Conservation (phyloP, 1,140 invertebrate genomes). For the Drosophila punjabiensis region DNA sequence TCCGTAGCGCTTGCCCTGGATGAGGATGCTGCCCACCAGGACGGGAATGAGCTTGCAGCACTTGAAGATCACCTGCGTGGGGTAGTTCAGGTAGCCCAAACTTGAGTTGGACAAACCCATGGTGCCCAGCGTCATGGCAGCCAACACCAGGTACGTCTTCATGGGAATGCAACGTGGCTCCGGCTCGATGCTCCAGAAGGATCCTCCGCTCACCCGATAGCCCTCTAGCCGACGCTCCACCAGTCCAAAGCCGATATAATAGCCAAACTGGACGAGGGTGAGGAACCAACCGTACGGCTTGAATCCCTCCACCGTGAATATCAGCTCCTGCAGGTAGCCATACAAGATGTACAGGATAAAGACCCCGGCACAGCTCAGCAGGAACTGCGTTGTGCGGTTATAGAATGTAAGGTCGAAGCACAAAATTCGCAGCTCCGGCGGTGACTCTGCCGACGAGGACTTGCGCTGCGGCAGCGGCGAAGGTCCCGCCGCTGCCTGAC, state of each 20-base stretch:
- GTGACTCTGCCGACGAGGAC: constrained; percentile 47
- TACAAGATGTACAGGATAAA: constrained; percentile 96
- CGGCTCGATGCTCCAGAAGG: constrained; percentile 84
- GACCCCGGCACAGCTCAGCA: constrained; percentile 91
- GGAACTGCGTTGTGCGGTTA: constrained; percentile 90
- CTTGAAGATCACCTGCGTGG: constrained; percentile 97
- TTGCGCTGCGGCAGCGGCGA: constrained; percentile 44
- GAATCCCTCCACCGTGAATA: constrained; percentile 95
- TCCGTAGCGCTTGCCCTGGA: constrained; percentile 95
- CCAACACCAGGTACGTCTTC: constrained; percentile 92
- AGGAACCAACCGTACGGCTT: constrained; percentile 96
- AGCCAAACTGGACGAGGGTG: constrained; percentile 96
- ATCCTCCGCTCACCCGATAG: constrained; percentile 37
- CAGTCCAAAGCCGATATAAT: constrained; percentile 93
- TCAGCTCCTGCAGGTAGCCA: constrained; percentile 97
- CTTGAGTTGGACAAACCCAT: constrained; percentile 98
- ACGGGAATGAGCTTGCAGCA: constrained; percentile 99
- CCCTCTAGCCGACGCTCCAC: constrained; percentile 90
- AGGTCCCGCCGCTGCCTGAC: not conserved
- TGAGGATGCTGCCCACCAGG: constrained; percentile 95
- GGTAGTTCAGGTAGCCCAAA: constrained; percentile 98
- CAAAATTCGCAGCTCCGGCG: constrained; percentile 87
- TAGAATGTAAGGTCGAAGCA: constrained; percentile 91
- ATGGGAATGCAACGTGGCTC: constrained; percentile 93
- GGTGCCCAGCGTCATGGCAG: constrained; percentile 95